phyloP scores from a whole-genome alignment of 2,888 invertebrate species.

The Molanna angustata region DNA sequence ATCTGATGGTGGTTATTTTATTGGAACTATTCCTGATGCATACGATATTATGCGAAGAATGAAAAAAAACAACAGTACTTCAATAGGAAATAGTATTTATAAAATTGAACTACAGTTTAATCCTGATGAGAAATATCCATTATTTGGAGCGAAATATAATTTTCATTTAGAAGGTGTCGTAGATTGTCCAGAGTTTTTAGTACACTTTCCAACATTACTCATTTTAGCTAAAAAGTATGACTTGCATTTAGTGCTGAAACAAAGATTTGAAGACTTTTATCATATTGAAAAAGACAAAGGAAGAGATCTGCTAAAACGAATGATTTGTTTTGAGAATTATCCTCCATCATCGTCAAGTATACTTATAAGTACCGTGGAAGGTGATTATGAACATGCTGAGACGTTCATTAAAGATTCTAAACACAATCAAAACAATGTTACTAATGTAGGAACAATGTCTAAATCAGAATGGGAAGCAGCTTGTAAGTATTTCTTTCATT shows the following conservation, averaged over 20 bases:
- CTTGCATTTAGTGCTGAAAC: constrained; percentile 64
- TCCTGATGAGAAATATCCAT: constrained; percentile 62
- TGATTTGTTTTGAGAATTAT: constrained; percentile 79
- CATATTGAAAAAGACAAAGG: constrained; percentile 60
- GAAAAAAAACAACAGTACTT: constrained; percentile 53
- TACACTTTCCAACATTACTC: constrained; percentile 83
- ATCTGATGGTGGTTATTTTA: constrained; percentile 87
- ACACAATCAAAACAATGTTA: constrained; percentile 42
- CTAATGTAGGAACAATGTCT: constrained; percentile 77
- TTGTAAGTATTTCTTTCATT: constrained; percentile 54
- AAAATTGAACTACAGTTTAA: constrained; percentile 70
- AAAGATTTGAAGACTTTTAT: constrained; percentile 79
- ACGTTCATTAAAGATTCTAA: constrained; percentile 51
- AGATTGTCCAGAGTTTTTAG: constrained; percentile 97
- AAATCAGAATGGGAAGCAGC: constrained; percentile 91
- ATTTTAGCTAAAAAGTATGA: constrained; percentile 72
- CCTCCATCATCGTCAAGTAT: constrained; percentile 59
- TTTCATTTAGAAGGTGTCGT: constrained; percentile 96
- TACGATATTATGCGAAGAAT: constrained; percentile 82
- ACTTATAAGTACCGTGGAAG: constrained; percentile 57
- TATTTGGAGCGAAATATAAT: constrained; percentile 95
- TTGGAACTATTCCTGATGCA: constrained; percentile 95
- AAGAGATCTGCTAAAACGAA: constrained; percentile 63
- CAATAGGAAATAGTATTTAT: constrained; percentile 79
- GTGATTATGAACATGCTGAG: constrained; percentile 74